These are phyloP conservation scores for Gobius niger DNA, from an alignment of 2,113 vertebrate genomes.

Conservation along the genomic window DNA sequence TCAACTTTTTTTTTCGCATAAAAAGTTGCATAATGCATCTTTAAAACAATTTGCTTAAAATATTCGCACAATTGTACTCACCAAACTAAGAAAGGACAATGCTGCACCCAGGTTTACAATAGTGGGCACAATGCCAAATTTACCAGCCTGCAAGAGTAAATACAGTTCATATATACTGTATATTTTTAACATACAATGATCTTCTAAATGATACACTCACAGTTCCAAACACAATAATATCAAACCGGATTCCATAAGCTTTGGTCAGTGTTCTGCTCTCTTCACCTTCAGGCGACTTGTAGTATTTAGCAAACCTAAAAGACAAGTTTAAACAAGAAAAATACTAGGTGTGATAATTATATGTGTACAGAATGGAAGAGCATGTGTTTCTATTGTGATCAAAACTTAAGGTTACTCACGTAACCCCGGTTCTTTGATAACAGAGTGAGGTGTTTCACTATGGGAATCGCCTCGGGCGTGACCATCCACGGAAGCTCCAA, in stretches of 20 bases:
- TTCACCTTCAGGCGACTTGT: conserved; percentile 50
- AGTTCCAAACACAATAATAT: conserved; percentile 86
- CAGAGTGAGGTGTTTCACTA: too few species aligned
- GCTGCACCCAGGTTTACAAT: conserved; percentile 88
- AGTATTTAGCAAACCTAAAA: conserved; percentile 87
- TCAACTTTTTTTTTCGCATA: too few species aligned
- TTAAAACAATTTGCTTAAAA: too few species aligned
- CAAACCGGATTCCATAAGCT: conserved; percentile 87
- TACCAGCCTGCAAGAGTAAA: conserved; percentile 78
- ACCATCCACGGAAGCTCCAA: too few species aligned
- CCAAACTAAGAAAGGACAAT: conserved; percentile 82
- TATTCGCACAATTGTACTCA: conserved; percentile 70
- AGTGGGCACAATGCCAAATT: conserved; percentile 85
- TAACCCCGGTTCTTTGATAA: too few species aligned
- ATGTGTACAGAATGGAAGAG: too few species aligned
- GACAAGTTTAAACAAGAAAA: not conserved
- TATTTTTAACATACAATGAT: not conserved
- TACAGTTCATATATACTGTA: not conserved
- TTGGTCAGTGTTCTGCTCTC: conserved; percentile 84
- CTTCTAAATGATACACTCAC: conserved; percentile 59
- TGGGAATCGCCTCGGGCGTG: too few species aligned
- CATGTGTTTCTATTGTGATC: too few species aligned
- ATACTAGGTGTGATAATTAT: too few species aligned
- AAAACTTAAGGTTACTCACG: too few species aligned
- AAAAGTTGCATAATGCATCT: too few species aligned